Percentiles rank a stretch among this genome's conserved stretches.
These are phyloP conservation scores for Tetragonula carbonaria DNA, from an alignment of 2,888 invertebrate genomes.

Conservation along the genomic window DNA sequence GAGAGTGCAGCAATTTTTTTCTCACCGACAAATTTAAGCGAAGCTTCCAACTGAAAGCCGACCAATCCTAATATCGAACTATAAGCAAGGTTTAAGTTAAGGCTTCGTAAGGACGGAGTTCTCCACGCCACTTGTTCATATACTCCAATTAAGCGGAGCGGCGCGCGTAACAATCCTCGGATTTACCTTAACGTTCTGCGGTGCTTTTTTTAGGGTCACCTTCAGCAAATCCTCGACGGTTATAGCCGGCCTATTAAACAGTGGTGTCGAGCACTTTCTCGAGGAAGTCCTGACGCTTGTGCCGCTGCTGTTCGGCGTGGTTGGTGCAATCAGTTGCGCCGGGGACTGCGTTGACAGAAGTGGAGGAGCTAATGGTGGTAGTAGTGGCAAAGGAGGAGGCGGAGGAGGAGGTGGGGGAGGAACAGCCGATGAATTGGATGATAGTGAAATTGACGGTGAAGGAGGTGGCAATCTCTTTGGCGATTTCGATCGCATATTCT, in stretches of 20 bases:
- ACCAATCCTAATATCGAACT: neutral
- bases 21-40: neutral
- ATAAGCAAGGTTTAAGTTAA: neutral
- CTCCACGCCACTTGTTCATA: neutral
- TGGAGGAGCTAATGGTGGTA: constrained; percentile 58
- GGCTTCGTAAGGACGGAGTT: neutral
- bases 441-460: constrained; percentile 9
- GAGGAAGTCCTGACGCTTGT: constrained; percentile 66
- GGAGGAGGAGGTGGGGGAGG: constrained; percentile 26
- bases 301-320: constrained; percentile 63
- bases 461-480: constrained; percentile 15
- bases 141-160: constrained; percentile 20
- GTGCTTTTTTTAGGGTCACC: constrained; percentile 81
- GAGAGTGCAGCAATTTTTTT: neutral
- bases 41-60: neutral
- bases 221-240: constrained; percentile 82
- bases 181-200: constrained; percentile 73
- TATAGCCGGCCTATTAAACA: constrained; percentile 76
- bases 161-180: neutral
- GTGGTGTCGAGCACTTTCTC: constrained; percentile 74
- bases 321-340: constrained; percentile 59
- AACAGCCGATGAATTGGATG: neutral
- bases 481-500: constrained; percentile 51
- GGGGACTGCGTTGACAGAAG: constrained; percentile 42
- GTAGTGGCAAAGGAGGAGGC: constrained; percentile 20